These are phyloP conservation scores for Morelia viridis DNA, from an alignment of 2,797 vertebrate species.

Conservation along the genomic window DNA sequence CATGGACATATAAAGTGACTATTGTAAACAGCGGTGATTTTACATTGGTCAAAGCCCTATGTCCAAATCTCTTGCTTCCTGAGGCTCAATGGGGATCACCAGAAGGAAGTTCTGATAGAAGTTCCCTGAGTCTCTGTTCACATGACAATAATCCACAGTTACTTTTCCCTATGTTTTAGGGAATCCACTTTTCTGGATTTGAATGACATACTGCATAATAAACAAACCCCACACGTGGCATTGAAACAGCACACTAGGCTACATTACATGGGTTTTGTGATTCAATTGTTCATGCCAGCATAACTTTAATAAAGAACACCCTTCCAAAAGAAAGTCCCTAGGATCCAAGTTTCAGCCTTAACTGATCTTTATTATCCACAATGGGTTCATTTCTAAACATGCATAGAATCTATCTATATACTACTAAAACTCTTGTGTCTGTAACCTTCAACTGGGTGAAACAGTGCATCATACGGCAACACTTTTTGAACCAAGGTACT, in stretches of 20 bases:
- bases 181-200: not conserved
- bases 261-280: not conserved
- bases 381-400: not conserved
- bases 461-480: too few species aligned
- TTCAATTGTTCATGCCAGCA: not conserved
- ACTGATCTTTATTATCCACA: not conserved
- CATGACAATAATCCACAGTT: not conserved
- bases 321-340: not conserved
- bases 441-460: too few species aligned
- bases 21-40: not conserved
- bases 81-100: not conserved
- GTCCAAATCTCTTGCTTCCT: not conserved
- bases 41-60: not conserved
- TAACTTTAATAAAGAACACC: not conserved
- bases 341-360: not conserved
- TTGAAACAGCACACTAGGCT: not conserved
- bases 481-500: too few species aligned
- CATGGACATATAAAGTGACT: not conserved
- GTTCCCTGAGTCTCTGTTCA: not conserved
- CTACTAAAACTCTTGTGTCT: too few species aligned
- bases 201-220: not conserved
- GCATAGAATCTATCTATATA: not conserved
- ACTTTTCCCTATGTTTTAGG: not conserved
- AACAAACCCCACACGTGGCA: not conserved
- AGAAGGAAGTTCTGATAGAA: too few species aligned